Base-by-base conservation (phyloP, 2,888 invertebrate genomes). In the Cheilosia scutellata region DNA sequence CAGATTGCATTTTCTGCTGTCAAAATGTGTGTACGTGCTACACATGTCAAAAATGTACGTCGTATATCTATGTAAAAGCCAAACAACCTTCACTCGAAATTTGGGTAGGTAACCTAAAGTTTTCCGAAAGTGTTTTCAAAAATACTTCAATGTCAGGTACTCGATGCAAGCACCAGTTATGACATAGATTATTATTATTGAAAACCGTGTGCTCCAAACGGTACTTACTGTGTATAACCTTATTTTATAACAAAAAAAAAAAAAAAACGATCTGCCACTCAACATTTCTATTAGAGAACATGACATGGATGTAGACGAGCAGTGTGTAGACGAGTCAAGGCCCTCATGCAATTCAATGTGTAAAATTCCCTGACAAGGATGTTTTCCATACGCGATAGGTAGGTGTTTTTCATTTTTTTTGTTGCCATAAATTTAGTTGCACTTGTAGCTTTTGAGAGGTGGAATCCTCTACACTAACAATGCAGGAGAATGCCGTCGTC, bases 241-340 rank as follows among this genome's bases (percentile, higher is more conserved):
- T 74, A 79, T 68, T 74, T 37, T 37, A 4, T 37, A 37, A 37
- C 37, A 33, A 0, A 37, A 11, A 4, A 11, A 11, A 37, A 33
- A 7, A 37, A 66, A 33, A 20, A 65, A 62, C 40, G 49, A 49
- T 40, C 29, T 74, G 55, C 57, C 57, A 66, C 65, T 75, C 65
- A 62, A 72, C 57, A 49, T 49, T 77, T 68, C 66, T 66, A 66
- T 77, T 72, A 55, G 60, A 9, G 42, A 62, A 20, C 49, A 78
- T 71, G 82, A 71, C 77, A 77, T 77, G 77, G 47, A 66, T 82
- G 37, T 82, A 71, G 66, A 27, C 70, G 53, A 57, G 27, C 27
- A 49, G 58, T 65, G 65, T 55, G 47, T 25, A 66, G 58, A 51
- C 58, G 47, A 77, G 71, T 77, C 72, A 77, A 82, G 72, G 82